phyloP scores from a whole-genome alignment of 1,140 invertebrate genomes.

The Berghia stephanieae region DNA sequence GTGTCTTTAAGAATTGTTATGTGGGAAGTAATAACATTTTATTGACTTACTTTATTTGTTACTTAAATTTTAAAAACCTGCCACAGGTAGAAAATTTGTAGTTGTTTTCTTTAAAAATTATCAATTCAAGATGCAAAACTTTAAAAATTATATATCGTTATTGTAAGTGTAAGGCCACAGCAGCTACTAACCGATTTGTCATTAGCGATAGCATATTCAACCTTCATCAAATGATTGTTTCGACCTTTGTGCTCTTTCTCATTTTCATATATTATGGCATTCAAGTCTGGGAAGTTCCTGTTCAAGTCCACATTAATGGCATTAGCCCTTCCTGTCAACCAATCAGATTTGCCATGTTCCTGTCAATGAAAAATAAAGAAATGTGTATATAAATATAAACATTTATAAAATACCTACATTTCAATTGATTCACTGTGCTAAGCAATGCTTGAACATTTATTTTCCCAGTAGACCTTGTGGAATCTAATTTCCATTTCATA shows the following conservation, averaged over 20 bases:
- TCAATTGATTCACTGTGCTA: no score
- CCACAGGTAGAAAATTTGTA: no score
- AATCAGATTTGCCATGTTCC: constrained; percentile 75
- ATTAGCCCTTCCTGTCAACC: constrained; percentile 84
- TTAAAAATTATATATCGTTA: no score
- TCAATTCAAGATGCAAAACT: no score
- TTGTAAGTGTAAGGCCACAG: not conserved
- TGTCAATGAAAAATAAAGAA: constrained; percentile 34
- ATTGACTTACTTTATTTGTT: no score
- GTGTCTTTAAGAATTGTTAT: no score
- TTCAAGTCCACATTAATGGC: constrained; percentile 89
- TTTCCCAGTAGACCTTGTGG: no score
- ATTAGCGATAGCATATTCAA: constrained; percentile 38
- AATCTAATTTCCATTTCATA: no score
- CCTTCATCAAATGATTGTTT: constrained; percentile 52
- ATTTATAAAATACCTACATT: not conserved
- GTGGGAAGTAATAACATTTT: no score
- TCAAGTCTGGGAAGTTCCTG: constrained; percentile 96
- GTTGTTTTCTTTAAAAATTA: no score
- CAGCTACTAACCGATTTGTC: constrained; percentile 37
- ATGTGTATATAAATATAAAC: not conserved
- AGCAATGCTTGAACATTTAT: no score
- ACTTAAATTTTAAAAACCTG: no score
- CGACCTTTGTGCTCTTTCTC: constrained; percentile 33
- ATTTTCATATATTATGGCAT: constrained; percentile 69